Evolutionary conservation across 2,888 invertebrate genomes (phyloP), one percentile per base, ranked within the genome.

Genomic region (Punctoribates punctum): DNA sequence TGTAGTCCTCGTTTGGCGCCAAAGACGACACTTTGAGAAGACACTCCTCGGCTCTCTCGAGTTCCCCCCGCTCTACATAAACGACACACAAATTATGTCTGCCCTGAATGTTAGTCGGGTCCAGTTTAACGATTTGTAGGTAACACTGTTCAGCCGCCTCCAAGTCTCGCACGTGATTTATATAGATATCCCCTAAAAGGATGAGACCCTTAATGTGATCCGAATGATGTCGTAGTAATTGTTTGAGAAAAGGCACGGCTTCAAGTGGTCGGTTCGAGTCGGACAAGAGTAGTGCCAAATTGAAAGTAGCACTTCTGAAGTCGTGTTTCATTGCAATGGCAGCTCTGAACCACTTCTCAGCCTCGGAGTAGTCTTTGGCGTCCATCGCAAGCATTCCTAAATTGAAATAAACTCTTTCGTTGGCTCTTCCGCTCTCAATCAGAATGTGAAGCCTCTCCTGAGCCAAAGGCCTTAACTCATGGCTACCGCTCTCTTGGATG

Each of bases 381-480:
- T 97, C 96, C 95, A 96, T 96, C 60, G 95, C 92, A 65, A 97
- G 86, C 96, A 97, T 96, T 79, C 95, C 96, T 75, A 96, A 87
- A 86, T 96, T 96, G 85, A 97, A 97, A 84, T 93, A 93, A 6
- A 96, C 91, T 78, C 95, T 88, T 83, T 96, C 94, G 83, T 96
- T 96, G 77, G 89, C 89, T 0, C 86, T 85, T 79, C 88, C 90
- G 87, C 88, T 90, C 81, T 90, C 88, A 70, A 94, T 86, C 48
- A 96, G 87, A 82, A 92, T 91, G 54, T 92, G 86, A 3, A 96
- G 88, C 73, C 96, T 82, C 76, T 81, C 81, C 65, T 81, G 78
- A 15, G 84, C 84, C 51, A 92, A 87, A 83, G 90, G 90, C 77
- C 94, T 87, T 77, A 92, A 85, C 81, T 92, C 91, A 0, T 90